phyloP scores from a whole-genome alignment of 2,113 vertebrate species.

The Serilophus lunatus region DNA sequence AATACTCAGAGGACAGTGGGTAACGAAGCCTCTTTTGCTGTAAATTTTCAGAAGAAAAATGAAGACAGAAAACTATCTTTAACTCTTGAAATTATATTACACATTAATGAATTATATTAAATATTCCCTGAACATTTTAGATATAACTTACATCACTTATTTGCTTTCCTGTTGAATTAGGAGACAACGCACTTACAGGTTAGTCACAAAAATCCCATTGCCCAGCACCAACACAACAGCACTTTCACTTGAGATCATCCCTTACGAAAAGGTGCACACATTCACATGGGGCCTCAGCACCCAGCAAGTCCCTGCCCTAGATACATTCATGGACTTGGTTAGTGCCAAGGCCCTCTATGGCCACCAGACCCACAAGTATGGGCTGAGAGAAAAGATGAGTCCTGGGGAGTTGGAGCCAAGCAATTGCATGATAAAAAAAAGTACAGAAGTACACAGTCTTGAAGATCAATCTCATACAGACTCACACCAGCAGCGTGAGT shows the following conservation, averaged over 20 bases:
- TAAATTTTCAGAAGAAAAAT: background rate
- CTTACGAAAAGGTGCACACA: accelerated
- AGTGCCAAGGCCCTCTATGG: background rate
- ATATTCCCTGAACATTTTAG: background rate
- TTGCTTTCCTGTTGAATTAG: background rate
- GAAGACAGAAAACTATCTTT: background rate
- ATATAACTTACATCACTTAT: background rate
- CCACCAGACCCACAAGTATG: background rate
- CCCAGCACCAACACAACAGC: background rate
- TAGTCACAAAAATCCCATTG: background rate
- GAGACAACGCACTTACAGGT: background rate
- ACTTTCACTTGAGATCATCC: background rate
- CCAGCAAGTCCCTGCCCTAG: background rate
- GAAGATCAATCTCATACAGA: background rate
- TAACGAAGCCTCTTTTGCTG: background rate
- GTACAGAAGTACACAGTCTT: background rate
- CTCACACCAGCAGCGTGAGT: background rate
- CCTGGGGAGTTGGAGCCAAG: background rate
- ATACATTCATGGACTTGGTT: background rate
- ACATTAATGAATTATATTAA: background rate
- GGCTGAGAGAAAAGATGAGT: background rate
- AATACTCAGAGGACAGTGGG: background rate
- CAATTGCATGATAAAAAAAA: background rate
- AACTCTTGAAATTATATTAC: background rate
- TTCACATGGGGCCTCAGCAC: background rate